phyloP scores from a whole-genome alignment of 1,140 invertebrate species.

The Tetragnatha versicolor region DNA sequence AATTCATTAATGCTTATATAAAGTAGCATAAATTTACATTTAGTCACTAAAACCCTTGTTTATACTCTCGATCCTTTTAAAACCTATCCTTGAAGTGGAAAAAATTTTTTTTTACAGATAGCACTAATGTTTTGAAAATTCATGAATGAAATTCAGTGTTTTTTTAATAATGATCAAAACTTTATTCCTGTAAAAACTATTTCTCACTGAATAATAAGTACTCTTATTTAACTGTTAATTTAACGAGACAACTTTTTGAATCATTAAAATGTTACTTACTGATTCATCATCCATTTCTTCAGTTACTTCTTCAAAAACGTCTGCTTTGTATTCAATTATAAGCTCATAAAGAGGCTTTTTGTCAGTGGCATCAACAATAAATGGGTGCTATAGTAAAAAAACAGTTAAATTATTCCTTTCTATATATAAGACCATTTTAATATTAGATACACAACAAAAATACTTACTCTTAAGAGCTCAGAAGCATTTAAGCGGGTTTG shows the following conservation, averaged over 20 bases:
- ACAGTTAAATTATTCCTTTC: not conserved
- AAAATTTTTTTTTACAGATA: too few relatives aligned
- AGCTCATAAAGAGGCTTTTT: constrained; percentile 87
- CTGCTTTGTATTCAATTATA: constrained; percentile 92
- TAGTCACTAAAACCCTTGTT: too few relatives aligned
- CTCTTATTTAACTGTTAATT: too few relatives aligned
- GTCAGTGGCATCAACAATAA: constrained; percentile 81
- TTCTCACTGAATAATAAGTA: too few relatives aligned
- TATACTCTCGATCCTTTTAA: too few relatives aligned
- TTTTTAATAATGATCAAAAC: too few relatives aligned
- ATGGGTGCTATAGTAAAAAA: constrained; percentile 72
- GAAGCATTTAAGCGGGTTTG: constrained; percentile 80
- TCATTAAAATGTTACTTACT: constrained; percentile 15
- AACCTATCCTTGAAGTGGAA: too few relatives aligned
- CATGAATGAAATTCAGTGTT: too few relatives aligned
- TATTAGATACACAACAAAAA: not conserved
- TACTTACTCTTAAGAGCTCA: constrained; percentile 75
- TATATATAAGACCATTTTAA: not conserved
- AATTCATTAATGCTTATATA: too few relatives aligned
- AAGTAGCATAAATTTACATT: too few relatives aligned
- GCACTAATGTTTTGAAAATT: too few relatives aligned
- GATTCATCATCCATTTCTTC: constrained; percentile 65
- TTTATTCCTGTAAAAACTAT: too few relatives aligned
- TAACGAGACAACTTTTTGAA: not conserved
- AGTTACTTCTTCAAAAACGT: constrained; percentile 93